Base-by-base conservation (phyloP, 2,113 vertebrate genomes). In the Myxocyprinus asiaticus region DNA sequence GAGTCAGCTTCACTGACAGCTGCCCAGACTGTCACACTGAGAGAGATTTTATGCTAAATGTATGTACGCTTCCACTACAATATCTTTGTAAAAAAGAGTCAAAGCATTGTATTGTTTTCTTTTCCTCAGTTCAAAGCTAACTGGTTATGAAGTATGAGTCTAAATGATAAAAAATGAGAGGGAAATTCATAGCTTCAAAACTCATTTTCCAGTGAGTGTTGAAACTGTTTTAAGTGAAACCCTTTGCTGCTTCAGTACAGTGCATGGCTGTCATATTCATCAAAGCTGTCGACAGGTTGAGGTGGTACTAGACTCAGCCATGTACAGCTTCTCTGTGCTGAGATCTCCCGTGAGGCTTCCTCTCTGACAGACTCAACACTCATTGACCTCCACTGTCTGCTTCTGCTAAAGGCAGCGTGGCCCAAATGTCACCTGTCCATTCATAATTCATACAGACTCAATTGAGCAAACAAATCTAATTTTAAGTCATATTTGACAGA, bases 381-480 rank as follows among this genome's bases (percentile, higher is more conserved):
- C 76, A 42, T 51, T 69, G 76, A 78, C 76, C 76, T 78, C 76
- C n/a, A 33, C 72, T 74, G 44, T 61, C 76, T 62, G 76, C 42
- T n/a, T 50, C 56, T 74, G 71, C 43, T 33, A 62, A 62, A 62
- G 58, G 44, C 71, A 12, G 45, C 71, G 22, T 33, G 17, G 59
- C 14, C 22, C 22, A 78, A 78, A 50, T 42, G 56, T 78, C 76
- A 78, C 76, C 69, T 73, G 78, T 56, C 44, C 61, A 58, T 73
- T 80, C 59, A 80, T 80, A 80, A 80, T 80, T 80, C 50, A 80
- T 17, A 45, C 51, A 62, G 33, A 12, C 12, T 2, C 45, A 51
- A 50, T 69, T 42, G 50, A 11, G 10, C 63, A 76, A 51, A 22
- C 44, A 70, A 22, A 15, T 15, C 68, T 14, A 7, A 9, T 33